Evolutionary conservation across 2,888 invertebrate species (phyloP).

Genomic region (Macaria liturata): DNA sequence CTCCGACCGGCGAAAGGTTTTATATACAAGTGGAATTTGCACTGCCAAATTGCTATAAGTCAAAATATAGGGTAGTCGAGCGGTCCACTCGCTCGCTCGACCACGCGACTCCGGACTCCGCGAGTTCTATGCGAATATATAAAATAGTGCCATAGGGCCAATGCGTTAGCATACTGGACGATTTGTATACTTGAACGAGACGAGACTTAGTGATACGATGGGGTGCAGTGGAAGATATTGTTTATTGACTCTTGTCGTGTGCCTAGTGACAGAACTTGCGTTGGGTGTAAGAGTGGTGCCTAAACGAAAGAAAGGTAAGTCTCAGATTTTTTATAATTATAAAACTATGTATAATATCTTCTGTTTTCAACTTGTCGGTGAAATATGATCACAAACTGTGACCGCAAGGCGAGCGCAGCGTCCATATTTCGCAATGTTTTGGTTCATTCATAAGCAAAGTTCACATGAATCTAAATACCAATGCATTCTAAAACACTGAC

Average conservation of each 20-base stretch:
- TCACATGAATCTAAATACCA: slow-evolving; percentile 30
- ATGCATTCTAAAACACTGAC: slow-evolving; percentile 6
- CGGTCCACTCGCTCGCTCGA: slow-evolving; percentile 71
- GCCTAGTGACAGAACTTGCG: slow-evolving; percentile 76
- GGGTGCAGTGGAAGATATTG: slow-evolving; percentile 80
- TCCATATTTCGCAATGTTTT: slow-evolving; percentile 40
- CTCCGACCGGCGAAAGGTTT: slow-evolving; percentile 85
- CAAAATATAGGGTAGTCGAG: slow-evolving; percentile 85
- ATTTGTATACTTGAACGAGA: slow-evolving; percentile 46
- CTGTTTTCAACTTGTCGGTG: too few species aligned
- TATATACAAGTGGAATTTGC: slow-evolving; percentile 85
- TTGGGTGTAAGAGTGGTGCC: slow-evolving; percentile 82
- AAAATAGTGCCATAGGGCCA: slow-evolving; percentile 55
- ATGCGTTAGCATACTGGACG: slow-evolving; percentile 62
- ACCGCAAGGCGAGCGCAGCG: slow-evolving; percentile 31
- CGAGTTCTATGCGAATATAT: slow-evolving; percentile 50
- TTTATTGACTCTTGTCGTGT: slow-evolving; percentile 78
- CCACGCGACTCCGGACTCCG: slow-evolving; percentile 40
- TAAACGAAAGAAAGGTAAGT: slow-evolving; percentile 83
- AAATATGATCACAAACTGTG: slow-evolving; percentile 28
- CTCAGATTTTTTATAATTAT: slow-evolving; percentile 12
- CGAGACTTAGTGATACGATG: slow-evolving; percentile 57
- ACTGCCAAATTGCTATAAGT: slow-evolving; percentile 83
- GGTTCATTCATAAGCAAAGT: slow-evolving; percentile 31
- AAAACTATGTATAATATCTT: too few species aligned